These are phyloP conservation scores for Psophia crepitans DNA, from an alignment of 2,113 vertebrate species.

Conservation along the genomic window DNA sequence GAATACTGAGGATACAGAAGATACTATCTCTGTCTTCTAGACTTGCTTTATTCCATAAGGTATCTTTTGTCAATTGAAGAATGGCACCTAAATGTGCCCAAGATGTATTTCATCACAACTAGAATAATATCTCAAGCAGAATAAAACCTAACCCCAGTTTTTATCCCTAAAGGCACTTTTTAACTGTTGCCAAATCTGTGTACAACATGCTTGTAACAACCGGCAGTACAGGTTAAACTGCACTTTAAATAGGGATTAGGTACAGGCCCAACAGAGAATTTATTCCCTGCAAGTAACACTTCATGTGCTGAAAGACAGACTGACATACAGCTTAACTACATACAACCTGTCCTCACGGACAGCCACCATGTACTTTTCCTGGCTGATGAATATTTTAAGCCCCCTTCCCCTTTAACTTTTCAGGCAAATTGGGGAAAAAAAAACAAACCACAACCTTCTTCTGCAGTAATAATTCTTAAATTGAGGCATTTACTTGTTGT, in stretches of 20 bases:
- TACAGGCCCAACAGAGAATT: neutral
- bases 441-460: neutral
- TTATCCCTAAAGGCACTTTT: neutral
- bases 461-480: neutral
- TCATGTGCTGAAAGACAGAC: neutral
- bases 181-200: neutral
- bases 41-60: neutral
- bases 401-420: neutral
- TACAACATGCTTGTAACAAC: neutral
- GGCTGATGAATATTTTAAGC: neutral
- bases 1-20: neutral
- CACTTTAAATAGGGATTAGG: neutral
- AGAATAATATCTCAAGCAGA: neutral
- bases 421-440: neutral
- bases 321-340: neutral
- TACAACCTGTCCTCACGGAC: neutral
- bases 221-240: constrained; percentile 20
- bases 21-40: neutral
- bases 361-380: neutral
- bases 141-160: neutral
- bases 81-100: neutral
- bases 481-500: neutral
- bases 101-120: neutral
- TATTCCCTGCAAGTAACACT: neutral
- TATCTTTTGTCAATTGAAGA: neutral